A percentile compares a stretch with the other conserved stretches of the same genome.
Evolutionary conservation across 35 echinoderm and acorn worm genomes (phyloP).

Genomic region (Holothuria glaberrima): DNA sequence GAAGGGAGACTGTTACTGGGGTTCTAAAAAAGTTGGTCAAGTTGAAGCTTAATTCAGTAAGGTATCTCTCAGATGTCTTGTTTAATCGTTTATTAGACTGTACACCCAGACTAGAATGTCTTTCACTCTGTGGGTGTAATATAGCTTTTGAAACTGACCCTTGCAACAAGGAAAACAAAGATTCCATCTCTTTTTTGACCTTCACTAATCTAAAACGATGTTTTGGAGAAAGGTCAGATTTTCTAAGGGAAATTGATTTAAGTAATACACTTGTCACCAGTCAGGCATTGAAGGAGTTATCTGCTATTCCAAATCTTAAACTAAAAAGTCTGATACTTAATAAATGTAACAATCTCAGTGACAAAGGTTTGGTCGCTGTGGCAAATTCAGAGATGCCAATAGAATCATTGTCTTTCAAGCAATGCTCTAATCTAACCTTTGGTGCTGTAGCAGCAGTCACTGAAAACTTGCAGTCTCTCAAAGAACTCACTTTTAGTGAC

Average conservation of each 20-base stretch:
- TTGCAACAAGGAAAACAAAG: constrained; percentile 38
- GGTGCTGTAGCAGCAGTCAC: constrained; percentile 53
- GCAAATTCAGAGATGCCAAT: constrained; percentile 50
- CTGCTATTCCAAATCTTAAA: constrained; percentile 55
- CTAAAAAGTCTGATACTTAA: constrained; percentile 72
- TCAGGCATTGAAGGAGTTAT: constrained; percentile 56
- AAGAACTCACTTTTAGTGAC: constrained; percentile 66
- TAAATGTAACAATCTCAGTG: constrained; percentile 64
- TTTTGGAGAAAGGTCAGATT: constrained; percentile 37
- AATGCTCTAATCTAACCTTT: constrained; percentile 33
- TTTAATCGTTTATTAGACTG: constrained; percentile 66
- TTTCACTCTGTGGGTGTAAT: constrained; percentile 82
- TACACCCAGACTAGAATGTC: constrained; percentile 56
- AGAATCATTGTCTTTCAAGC: constrained; percentile 52
- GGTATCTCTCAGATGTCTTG: constrained; percentile 82
- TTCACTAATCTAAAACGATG: constrained; percentile 68
- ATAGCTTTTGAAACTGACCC: constrained; percentile 77
- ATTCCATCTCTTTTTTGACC: constrained; percentile 68
- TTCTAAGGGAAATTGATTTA: constrained; percentile 59
- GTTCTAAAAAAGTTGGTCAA: constrained; percentile 56
- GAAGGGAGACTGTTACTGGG: constrained; percentile 8
- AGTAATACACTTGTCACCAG: constrained; percentile 74
- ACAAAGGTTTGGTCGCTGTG: constrained; percentile 70
- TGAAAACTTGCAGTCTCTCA: constrained; percentile 56
- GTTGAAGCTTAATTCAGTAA: constrained; percentile 63